These are phyloP conservation scores for Drosophila chauvacae DNA, from an alignment of 1,140 invertebrate species.

Conservation along the genomic window DNA sequence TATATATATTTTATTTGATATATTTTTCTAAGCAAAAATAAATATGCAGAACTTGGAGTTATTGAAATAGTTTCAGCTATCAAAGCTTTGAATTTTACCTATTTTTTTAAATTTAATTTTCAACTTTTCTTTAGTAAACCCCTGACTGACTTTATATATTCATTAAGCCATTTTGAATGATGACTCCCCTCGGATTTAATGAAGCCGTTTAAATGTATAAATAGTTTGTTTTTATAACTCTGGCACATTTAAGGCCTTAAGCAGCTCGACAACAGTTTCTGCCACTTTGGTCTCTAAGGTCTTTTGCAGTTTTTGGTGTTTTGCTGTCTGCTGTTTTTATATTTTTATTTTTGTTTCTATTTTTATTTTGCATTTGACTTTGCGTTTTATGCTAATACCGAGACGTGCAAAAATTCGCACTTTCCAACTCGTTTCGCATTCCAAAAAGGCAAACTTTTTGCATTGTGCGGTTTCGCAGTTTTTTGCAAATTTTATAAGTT, in stretches of 20 bases:
- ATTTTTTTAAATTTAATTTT: no score
- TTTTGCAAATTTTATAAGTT: slow-evolving; percentile 59
- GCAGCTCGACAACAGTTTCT: slow-evolving; percentile 7
- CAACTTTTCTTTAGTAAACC: neutral
- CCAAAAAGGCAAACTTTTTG: slow-evolving; percentile 46
- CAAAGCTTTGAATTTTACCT: neutral
- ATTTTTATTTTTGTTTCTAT: slow-evolving; percentile 4
- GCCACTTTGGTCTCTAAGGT: slow-evolving; percentile 22
- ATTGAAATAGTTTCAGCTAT: neutral
- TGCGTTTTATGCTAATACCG: slow-evolving; percentile 73
- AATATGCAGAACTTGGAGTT: neutral
- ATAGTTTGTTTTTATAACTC: slow-evolving; percentile 27
- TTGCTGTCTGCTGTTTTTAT: slow-evolving; percentile 20
- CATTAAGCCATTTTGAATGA: neutral
- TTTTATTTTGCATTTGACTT: slow-evolving; percentile 42
- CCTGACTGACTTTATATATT: neutral
- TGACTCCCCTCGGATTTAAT: slow-evolving; percentile 3
- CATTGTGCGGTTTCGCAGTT: slow-evolving; percentile 32
- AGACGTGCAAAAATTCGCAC: slow-evolving; percentile 81
- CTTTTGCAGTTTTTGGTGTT: slow-evolving; percentile 28
- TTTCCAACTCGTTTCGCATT: slow-evolving; percentile 72
- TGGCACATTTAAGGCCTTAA: slow-evolving; percentile 26
- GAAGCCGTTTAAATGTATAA: slow-evolving; percentile 38
- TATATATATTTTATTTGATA: neutral
- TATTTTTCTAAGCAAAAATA: slow-evolving; percentile 10